Conservation (phyloP, 2,113 vertebrate genomes). For the Ancistrus triradiatus region DNA sequence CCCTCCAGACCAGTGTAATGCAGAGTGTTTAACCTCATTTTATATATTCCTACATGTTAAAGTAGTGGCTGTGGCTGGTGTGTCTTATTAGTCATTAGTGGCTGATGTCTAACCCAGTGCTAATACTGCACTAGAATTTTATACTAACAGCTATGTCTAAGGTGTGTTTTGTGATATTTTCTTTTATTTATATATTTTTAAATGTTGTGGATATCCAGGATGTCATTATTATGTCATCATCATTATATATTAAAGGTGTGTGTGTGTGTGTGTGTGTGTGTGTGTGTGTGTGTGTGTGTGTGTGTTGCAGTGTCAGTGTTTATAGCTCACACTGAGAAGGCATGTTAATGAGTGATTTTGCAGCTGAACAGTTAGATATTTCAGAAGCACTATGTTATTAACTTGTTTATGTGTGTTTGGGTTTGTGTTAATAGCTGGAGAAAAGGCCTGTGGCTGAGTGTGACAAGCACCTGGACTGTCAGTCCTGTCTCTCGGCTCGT, state of each 20-base stretch:
- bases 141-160: too few relatives aligned
- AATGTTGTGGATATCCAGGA: neutral
- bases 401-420: slow-evolving; percentile 9
- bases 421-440: slow-evolving; percentile 70
- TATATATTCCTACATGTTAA: too few relatives aligned
- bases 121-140: too few relatives aligned
- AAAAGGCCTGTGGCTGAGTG: slow-evolving; percentile 91
- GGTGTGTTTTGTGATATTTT: too few relatives aligned
- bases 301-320: neutral
- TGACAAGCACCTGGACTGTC: slow-evolving; percentile 78
- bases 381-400: neutral
- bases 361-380: slow-evolving; percentile 1
- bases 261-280: neutral
- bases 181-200: too few relatives aligned
- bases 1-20: too few relatives aligned
- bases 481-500: slow-evolving; percentile 79
- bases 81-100: too few relatives aligned
- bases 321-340: neutral
- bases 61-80: too few relatives aligned
- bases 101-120: too few relatives aligned
- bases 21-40: too few relatives aligned
- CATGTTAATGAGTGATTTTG: neutral
- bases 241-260: too few relatives aligned
- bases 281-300: neutral
- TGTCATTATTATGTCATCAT: neutral